Evolutionary conservation across 2,797 vertebrate species (phyloP), one percentile per base, ranked within the genome.

Genomic region (Myotis daubentonii): DNA sequence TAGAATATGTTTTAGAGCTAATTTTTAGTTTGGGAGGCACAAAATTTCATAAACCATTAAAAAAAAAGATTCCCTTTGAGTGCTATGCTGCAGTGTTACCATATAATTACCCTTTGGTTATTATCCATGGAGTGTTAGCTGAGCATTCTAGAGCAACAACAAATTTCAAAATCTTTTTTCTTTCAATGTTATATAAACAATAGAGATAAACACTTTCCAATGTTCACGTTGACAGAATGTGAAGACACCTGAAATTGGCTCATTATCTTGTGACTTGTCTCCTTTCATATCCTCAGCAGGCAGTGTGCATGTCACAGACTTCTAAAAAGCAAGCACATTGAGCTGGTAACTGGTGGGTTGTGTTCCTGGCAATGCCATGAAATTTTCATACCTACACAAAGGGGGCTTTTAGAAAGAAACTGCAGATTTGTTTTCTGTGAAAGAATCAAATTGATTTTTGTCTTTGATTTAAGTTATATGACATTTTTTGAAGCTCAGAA

Each of bases 161-260:
- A 94, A 65, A 78, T 91, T 96, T 86, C 79, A 76, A 38, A 95
- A 87, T 91, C 84, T 95, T 90, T 92, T 86, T 91, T 74, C 91
- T 86, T 84, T 83, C 65, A 74, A 22, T 36, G 87, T 96, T 85
- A 30, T 65, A 44, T 91, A 94, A 78, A 36, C 79, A 80, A 87
- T n/a, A 95, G 62, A n/a, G 71, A 79, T 87, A 96, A 97, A 94
- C 44, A 47, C 87, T 94, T 95, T 80, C 60, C 76, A 79, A 8
- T 28, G 38, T 86, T 96, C 92, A 41, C 81, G 80, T 95, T 92
- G 49, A 76, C 71, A 82, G 90, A 88, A 78, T 94, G 68, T 74
- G 94, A 71, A 93, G 93, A 89, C 89, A 84, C 36, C 91, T 30
- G 78, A 89, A 80, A 89, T 92, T 91, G 85, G 65, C 68, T 94